Percentiles rank a stretch among this genome's conserved stretches.
phyloP scores from a whole-genome alignment of 2,797 vertebrate genomes.

The Amblyopsis hoosieri region DNA sequence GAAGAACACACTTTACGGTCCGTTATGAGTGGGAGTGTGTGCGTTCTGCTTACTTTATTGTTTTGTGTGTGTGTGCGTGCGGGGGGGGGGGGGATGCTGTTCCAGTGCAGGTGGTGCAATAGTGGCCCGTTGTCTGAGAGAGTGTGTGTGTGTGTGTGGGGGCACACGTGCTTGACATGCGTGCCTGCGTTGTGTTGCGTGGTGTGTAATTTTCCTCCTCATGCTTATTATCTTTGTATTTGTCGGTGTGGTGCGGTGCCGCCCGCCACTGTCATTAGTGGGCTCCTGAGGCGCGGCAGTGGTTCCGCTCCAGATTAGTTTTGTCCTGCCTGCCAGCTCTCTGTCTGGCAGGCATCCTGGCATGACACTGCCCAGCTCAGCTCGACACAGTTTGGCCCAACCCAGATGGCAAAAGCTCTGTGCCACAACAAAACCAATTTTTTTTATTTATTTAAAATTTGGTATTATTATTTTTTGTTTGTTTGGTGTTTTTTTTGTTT shows the following conservation, averaged over 20 bases:
- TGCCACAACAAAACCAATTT: slow-evolving; percentile 70
- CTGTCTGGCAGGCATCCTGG: slow-evolving; percentile 77
- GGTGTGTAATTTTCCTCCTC: slow-evolving; percentile 60
- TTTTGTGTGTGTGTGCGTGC: slow-evolving; percentile 23
- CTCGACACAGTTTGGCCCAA: slow-evolving; percentile 70
- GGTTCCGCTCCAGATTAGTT: slow-evolving; percentile 80
- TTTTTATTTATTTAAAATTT: slow-evolving; percentile 41
- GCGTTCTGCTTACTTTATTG: slow-evolving; percentile 55
- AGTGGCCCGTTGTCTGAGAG: slow-evolving; percentile 38
- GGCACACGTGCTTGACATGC: slow-evolving; percentile 28
- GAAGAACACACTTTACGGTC: slow-evolving; percentile 69
- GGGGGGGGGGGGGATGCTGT: slow-evolving; percentile 35
- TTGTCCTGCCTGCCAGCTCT: slow-evolving; percentile 75
- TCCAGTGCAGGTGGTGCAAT: slow-evolving; percentile 54
- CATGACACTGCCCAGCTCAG: slow-evolving; percentile 66
- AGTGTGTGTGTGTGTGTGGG: slow-evolving; percentile 31
- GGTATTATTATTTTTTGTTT: slow-evolving; percentile 10
- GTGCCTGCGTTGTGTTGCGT: slow-evolving; percentile 31
- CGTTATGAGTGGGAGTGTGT: slow-evolving; percentile 43
- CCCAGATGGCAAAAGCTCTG: slow-evolving; percentile 75
- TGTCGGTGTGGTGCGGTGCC: slow-evolving; percentile 60
- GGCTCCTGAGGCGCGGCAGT: slow-evolving; percentile 75
- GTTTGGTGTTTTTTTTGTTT: background rate
- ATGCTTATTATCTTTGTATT: slow-evolving; percentile 69
- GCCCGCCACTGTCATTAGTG: slow-evolving; percentile 75